Percentiles rank a stretch among this genome's conserved stretches.
These are phyloP conservation scores for Zaprionus capensis DNA, from an alignment of 1,140 invertebrate species.

Conservation along the genomic window DNA sequence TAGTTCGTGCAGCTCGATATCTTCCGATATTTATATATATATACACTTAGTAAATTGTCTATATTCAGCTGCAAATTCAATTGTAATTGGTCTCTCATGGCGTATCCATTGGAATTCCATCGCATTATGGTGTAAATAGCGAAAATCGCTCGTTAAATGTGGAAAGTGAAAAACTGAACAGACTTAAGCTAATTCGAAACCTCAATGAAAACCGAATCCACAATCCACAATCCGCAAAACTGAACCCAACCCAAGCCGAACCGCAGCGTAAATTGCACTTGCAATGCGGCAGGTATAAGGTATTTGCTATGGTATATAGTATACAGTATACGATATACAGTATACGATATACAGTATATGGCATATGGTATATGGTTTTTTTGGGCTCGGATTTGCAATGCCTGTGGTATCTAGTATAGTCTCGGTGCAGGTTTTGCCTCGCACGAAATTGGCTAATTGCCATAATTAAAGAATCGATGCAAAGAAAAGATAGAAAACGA, in stretches of 20 bases:
- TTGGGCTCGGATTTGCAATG: constrained; percentile 20
- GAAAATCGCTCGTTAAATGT: constrained; percentile 45
- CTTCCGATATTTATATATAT: constrained; percentile 6
- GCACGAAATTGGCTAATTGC: constrained; percentile 71
- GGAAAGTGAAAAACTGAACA: constrained; percentile 44
- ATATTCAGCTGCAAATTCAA: constrained; percentile 16
- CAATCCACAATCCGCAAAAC: not conserved
- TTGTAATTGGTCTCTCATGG: constrained; percentile 10
- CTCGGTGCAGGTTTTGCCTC: constrained; percentile 12
- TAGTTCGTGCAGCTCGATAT: not conserved
- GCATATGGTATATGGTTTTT: not conserved
- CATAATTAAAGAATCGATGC: constrained; percentile 69
- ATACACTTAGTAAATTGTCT: not conserved
- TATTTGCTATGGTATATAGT: not conserved
- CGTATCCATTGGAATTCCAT: constrained; percentile 21
- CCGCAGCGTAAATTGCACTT: constrained; percentile 32
- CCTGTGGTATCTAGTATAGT: not conserved
- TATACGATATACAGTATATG: not conserved
- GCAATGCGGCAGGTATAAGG: constrained; percentile 6
- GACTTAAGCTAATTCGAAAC: not conserved
- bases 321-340: not conserved
- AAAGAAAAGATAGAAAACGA: constrained; percentile 35
- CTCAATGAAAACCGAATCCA: not conserved
- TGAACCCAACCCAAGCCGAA: constrained; percentile 7
- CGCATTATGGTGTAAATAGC: constrained; percentile 44